Evolutionary conservation across 1,140 invertebrate genomes (phyloP).

Genomic region (Papilio polyxenes): DNA sequence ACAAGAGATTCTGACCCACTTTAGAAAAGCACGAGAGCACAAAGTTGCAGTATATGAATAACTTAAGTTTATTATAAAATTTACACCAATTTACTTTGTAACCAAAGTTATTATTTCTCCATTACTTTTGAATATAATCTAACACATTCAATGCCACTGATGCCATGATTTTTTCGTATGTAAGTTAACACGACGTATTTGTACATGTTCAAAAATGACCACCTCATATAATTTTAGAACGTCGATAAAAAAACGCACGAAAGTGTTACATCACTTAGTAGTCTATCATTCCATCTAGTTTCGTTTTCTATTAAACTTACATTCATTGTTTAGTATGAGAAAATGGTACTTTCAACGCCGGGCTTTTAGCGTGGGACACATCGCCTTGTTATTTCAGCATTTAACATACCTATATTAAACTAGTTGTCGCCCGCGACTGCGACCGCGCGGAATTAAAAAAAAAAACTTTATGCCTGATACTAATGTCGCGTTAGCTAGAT

Average conservation of each 20-base stretch:
- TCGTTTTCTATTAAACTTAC: neutral
- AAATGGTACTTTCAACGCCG: slow-evolving; percentile 6
- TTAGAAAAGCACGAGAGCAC: slow-evolving; percentile 5
- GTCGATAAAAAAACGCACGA: neutral
- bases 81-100: neutral
- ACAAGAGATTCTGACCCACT: slow-evolving; percentile 33
- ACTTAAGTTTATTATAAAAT: neutral
- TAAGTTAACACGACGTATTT: neutral
- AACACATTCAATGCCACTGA: neutral
- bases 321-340: neutral
- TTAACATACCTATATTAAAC: slow-evolving; percentile 14
- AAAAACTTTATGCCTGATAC: too few species aligned
- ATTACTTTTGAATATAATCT: neutral
- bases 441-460: too few species aligned
- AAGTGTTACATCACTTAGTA: neutral
- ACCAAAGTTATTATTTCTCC: neutral
- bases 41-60: neutral
- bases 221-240: too few species aligned
- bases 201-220: neutral
- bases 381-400: slow-evolving; percentile 18
- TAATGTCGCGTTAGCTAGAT: neutral
- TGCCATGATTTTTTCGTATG: neutral
- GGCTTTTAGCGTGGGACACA: slow-evolving; percentile 24
- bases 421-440: too few species aligned
- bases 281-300: neutral